These are phyloP conservation scores for Ageneiosus marmoratus DNA, from an alignment of 2,113 vertebrate species.

Conservation along the genomic window DNA sequence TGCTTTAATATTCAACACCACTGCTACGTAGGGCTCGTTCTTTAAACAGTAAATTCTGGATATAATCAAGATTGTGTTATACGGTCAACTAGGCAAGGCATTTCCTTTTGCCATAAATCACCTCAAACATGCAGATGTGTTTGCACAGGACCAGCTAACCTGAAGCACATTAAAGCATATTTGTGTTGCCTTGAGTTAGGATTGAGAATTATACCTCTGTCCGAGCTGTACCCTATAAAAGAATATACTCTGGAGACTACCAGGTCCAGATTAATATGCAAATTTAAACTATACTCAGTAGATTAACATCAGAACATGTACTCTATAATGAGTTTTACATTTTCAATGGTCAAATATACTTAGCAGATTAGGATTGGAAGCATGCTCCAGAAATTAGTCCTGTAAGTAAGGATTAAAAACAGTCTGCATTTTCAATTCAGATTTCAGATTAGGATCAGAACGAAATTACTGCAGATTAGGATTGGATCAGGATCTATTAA, in stretches of 20 bases:
- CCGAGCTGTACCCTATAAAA: not conserved
- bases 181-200: not conserved
- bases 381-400: not conserved
- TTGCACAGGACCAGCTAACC: not conserved
- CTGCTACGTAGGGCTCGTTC: conserved; percentile 47
- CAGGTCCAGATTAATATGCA: not conserved
- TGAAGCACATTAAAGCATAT: not conserved
- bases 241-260: too few relatives aligned
- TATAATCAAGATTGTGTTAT: conserved; percentile 55
- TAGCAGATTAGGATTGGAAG: not conserved
- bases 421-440: not conserved
- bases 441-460: too few relatives aligned
- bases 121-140: not conserved
- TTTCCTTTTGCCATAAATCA: conserved; percentile 42
- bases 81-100: conserved; percentile 63
- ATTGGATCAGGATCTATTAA: too few relatives aligned
- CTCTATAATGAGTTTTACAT: not conserved
- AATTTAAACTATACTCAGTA: not conserved
- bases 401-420: not conserved
- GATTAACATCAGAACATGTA: not conserved
- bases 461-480: too few relatives aligned
- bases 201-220: not conserved
- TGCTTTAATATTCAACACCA: conserved; percentile 56
- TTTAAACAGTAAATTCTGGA: conserved; percentile 61
- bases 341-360: too few relatives aligned